These are phyloP conservation scores for Syrista parreyssii DNA, from an alignment of 2,888 invertebrate genomes.

Conservation along the genomic window DNA sequence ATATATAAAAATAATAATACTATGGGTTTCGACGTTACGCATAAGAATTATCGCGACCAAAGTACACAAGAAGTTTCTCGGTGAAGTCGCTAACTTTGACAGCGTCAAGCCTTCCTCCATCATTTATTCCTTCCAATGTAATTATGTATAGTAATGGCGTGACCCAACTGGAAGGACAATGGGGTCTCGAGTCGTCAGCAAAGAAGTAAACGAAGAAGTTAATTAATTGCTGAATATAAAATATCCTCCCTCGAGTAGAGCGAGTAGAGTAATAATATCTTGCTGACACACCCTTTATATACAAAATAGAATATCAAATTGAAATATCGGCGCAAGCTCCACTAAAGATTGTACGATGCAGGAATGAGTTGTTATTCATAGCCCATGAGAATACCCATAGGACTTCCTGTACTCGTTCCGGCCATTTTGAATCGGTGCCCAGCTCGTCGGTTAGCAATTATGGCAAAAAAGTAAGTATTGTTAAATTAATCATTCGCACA, in stretches of 20 bases:
- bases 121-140: background rate
- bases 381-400: background rate
- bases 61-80: background rate
- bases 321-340: constrained; percentile 25
- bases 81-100: background rate
- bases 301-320: constrained; percentile 18
- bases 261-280: background rate
- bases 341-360: background rate
- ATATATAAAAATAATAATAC: constrained; percentile 59
- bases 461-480: constrained; percentile 23
- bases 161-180: background rate
- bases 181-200: background rate
- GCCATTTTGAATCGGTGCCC: constrained; percentile 17
- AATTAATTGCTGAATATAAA: background rate
- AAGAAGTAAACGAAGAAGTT: background rate
- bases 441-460: constrained; percentile 25
- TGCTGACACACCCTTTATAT: constrained; percentile 30
- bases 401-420: background rate
- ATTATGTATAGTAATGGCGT: background rate
- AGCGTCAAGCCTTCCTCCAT: background rate
- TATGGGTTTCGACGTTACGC: constrained; percentile 36
- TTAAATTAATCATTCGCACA: constrained; percentile 25
- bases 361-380: background rate
- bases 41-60: background rate
- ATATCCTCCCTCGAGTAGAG: too few species aligned